Base-by-base conservation (phyloP, 2,797 vertebrate species). In the Gadopsis marmoratus region DNA sequence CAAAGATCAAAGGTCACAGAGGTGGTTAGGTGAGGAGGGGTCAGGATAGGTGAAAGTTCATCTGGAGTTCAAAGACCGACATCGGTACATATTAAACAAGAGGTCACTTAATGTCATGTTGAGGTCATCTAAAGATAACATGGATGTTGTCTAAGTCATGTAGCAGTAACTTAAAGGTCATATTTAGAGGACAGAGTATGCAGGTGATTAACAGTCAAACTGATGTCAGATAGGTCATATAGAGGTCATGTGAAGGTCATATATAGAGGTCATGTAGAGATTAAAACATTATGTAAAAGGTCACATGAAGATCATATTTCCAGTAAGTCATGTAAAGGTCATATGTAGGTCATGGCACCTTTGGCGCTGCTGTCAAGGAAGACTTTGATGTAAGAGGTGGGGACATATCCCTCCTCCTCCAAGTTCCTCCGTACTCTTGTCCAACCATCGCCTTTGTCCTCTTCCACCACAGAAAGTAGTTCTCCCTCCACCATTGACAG, bases 391-490 rank as follows among this genome's bases (percentile, higher is more conserved):
- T 99, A 99, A 69, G 98, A 99, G 0, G 98, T 99, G 88, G 98
- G 98, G 82, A 99, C 97, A 65, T 99, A 99, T 95, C 98, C 98
- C 91, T 99, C 98, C 92, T 99, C 97, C 55, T 98, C 97, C 17
- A 97, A 96, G 90, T 97, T 98, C 89, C 96, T 95, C 72, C 98
- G 96, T 73, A 98, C 97, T 92, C 98, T 95, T 79, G 98, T 99
- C 98, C 98, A 99, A 55, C 98, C 98, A 13, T 99, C 98, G 7
- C 98, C 98, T 95, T 99, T 99, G 91, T 99, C 98, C 79, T 99
- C 98, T 86, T 99, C 98, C 86, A 99, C 98, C 83, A 99, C 96
- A 79, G 98, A 99, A 63, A 99, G 94, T 85, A 99, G 91, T 88
- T 99, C 98, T 3, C 97, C 97, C 93, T 99, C 98, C 87, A 96